Base-by-base conservation (phyloP, 2,888 invertebrate genomes). In the Notodonta dromedarius region DNA sequence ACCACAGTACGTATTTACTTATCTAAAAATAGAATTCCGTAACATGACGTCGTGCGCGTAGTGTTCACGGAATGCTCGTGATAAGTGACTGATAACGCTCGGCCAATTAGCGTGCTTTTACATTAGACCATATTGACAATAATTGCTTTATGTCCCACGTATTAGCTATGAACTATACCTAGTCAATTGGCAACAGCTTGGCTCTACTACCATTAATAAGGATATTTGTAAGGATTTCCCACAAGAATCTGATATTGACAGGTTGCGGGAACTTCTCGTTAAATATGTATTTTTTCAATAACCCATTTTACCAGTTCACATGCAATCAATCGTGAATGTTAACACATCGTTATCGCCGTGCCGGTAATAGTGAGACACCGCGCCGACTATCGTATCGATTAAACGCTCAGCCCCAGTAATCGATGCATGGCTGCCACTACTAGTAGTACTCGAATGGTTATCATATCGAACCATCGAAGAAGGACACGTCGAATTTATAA, bases 381-480 rank as follows among this genome's bases (percentile, higher is more conserved):
- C 32, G 59, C 61, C 59, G 50, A 58, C 53, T 56, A 53, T 24
- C 5, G 44, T 74, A 74, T 74, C 73, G 74, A 75, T 74, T 74
- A 62, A 65, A 68, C 60, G 56, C 61, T 54, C 56, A 44, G 62
- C 58, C 56, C 59, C 50, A 48, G 65, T 12, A 67, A 67, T 69
- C 66, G 60, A 72, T 70, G 57, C 58, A 52, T 13, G 51, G n/a
- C 11, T 9, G 12, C 5, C 40, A 50, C 52, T 63, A 60, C 56
- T n/a, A 58, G 35, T 40, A 7, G 8, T 1, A 59, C 56, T 70
- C 69, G 72, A 67, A 58, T 13, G 35, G 0, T 58, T 59, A 50
- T 71, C 65, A 46, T 39, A n/a, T 42, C 16, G 16, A 53, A 53
- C 50, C 12, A 16, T 2, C 24, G 24, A 24, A 24, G 24, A 2